Evolutionary conservation across 2,797 vertebrate genomes (phyloP).

Genomic region (Neoniphon sammara): DNA sequence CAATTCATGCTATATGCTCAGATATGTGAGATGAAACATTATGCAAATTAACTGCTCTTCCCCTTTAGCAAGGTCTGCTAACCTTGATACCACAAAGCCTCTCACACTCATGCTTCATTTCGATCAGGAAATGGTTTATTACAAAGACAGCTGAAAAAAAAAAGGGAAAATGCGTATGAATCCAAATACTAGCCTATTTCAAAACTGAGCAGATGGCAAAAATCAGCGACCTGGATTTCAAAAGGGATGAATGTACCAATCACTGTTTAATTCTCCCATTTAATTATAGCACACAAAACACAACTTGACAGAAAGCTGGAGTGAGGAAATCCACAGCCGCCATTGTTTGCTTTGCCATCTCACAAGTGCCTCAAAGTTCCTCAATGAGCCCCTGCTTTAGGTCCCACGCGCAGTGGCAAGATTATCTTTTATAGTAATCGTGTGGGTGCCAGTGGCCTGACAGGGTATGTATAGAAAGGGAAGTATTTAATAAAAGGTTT

Average conservation of each 20-base stretch:
- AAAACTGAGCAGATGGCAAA: conserved; percentile 46
- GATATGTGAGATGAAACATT: conserved; percentile 63
- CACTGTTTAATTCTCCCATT: conserved; percentile 63
- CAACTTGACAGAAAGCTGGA: conserved; percentile 46
- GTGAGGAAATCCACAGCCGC: conserved; percentile 38
- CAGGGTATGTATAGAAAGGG: conserved; percentile 48
- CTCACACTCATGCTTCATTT: conserved; percentile 41
- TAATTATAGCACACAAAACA: conserved; percentile 67
- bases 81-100: conserved; percentile 61
- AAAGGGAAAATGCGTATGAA: conserved; percentile 32
- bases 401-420: conserved; percentile 43
- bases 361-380: conserved; percentile 47
- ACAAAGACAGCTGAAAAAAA: conserved; percentile 6
- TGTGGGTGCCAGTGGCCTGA: conserved; percentile 60
- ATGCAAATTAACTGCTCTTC: conserved; percentile 64
- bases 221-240: conserved; percentile 33
- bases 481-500: conserved; percentile 70
- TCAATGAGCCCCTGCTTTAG: conserved; percentile 32
- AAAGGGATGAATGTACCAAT: conserved; percentile 59
- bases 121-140: conserved; percentile 58
- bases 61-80: conserved; percentile 58
- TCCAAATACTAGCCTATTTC: conserved; percentile 8
- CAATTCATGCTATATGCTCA: conserved; percentile 38
- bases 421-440: conserved; percentile 66
- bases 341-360: conserved; percentile 54